Conservation (phyloP, 2,113 vertebrate genomes). For the Cyprinodon tularosa region DNA sequence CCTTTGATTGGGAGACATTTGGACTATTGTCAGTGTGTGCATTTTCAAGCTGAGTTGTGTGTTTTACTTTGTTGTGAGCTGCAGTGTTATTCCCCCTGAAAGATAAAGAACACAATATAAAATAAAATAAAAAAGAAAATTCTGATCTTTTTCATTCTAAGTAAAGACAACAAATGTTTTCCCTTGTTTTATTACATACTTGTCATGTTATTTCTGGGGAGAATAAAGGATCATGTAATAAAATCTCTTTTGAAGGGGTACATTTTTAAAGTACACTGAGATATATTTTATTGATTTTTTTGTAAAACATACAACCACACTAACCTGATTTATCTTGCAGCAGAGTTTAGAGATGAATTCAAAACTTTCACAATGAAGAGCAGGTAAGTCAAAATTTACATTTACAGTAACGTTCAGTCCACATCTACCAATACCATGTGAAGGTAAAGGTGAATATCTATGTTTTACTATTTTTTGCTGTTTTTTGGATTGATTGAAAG, state of each 20-base stretch:
- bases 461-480: no score
- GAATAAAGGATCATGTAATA: neutral
- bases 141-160: slow-evolving; percentile 35
- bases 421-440: neutral
- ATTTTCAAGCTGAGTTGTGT: slow-evolving; percentile 63
- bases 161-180: slow-evolving; percentile 10
- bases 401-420: neutral
- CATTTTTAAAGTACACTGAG: neutral
- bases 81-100: slow-evolving; percentile 41
- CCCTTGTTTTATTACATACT: neutral
- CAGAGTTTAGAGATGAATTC: neutral
- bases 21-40: slow-evolving; percentile 63
- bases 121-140: slow-evolving; percentile 46
- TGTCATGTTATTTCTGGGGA: neutral
- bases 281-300: neutral
- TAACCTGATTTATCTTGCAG: neutral
- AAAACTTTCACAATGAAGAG: neutral
- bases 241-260: neutral
- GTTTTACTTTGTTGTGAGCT: slow-evolving; percentile 56
- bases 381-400: neutral
- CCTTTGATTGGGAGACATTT: slow-evolving; percentile 42
- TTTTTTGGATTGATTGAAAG: no score
- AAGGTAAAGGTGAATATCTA: neutral
- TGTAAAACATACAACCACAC: neutral
- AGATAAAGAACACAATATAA: slow-evolving; percentile 50